phyloP scores from a whole-genome alignment of 1,140 invertebrate species.

The Drosophila bocki region DNA sequence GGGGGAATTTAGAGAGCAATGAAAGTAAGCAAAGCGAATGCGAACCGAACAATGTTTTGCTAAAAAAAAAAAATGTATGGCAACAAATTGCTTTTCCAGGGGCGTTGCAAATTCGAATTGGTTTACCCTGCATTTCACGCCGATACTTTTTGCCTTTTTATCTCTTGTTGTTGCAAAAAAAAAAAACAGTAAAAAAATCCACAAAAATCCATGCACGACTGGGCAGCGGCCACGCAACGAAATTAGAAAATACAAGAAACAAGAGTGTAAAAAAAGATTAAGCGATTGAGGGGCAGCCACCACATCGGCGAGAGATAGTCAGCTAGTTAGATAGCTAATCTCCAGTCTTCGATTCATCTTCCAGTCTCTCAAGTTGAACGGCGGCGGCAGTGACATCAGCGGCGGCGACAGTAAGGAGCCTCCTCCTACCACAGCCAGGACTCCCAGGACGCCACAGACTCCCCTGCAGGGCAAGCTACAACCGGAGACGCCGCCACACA shows the following conservation, averaged over 20 bases:
- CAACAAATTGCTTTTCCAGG: constrained; percentile 75
- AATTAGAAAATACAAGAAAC: constrained; percentile 68
- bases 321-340: constrained; percentile 32
- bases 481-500: constrained; percentile 20
- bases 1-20: constrained; percentile 45
- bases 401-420: constrained; percentile 31
- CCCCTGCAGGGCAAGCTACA: constrained; percentile 4
- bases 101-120: constrained; percentile 65
- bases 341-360: constrained; percentile 47
- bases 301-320: constrained; percentile 51
- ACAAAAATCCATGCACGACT: constrained; percentile 72
- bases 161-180: constrained; percentile 22
- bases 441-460: constrained; percentile 32
- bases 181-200: not conserved
- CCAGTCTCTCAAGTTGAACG: constrained; percentile 83
- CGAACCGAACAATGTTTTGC: constrained; percentile 58
- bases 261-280: constrained; percentile 50
- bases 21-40: constrained; percentile 60
- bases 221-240: constrained; percentile 57
- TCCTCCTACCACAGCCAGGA: constrained; percentile 35
- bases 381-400: constrained; percentile 57
- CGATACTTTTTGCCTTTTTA: constrained; percentile 7
- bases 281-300: constrained; percentile 49
- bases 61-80: constrained; percentile 65
- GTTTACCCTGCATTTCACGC: constrained; percentile 34